Percentiles rank a stretch among this genome's conserved stretches.
Conservation (phyloP, 2,113 vertebrate species). For the Labeo rohita region DNA sequence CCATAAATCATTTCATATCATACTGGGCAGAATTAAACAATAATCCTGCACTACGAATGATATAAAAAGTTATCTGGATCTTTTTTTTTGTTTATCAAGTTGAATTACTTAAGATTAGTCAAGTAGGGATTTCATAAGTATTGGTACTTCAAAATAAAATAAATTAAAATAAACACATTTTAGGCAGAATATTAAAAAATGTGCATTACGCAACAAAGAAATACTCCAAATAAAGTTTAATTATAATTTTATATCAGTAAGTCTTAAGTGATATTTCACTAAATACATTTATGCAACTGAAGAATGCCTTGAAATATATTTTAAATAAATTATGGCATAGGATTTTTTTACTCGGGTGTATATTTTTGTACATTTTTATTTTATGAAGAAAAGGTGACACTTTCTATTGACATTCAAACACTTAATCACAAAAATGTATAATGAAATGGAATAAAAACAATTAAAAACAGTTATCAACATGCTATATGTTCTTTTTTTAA, state of each 20-base stretch:
- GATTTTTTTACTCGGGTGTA: too few relatives aligned
- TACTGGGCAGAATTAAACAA: background rate
- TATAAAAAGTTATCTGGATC: background rate
- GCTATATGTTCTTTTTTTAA: background rate
- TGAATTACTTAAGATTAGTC: background rate
- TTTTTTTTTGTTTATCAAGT: conserved; percentile 1
- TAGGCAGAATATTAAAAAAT: too few relatives aligned
- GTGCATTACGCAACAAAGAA: too few relatives aligned
- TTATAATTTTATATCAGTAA: too few relatives aligned
- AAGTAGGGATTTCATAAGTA: background rate
- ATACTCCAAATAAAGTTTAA: too few relatives aligned
- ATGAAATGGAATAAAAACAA: background rate
- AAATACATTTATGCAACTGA: too few relatives aligned
- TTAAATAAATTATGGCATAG: too few relatives aligned
- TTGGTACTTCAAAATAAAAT: background rate
- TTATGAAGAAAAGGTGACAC: background rate
- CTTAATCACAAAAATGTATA: background rate
- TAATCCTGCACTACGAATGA: background rate
- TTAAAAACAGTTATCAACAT: background rate
- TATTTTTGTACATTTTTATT: background rate
- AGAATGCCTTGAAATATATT: too few relatives aligned
- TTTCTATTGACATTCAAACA: background rate
- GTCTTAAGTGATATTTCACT: too few relatives aligned
- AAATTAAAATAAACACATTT: too few relatives aligned
- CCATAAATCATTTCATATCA: background rate